phyloP scores from a whole-genome alignment of 2,888 invertebrate species.

The Mystacides longicornis region DNA sequence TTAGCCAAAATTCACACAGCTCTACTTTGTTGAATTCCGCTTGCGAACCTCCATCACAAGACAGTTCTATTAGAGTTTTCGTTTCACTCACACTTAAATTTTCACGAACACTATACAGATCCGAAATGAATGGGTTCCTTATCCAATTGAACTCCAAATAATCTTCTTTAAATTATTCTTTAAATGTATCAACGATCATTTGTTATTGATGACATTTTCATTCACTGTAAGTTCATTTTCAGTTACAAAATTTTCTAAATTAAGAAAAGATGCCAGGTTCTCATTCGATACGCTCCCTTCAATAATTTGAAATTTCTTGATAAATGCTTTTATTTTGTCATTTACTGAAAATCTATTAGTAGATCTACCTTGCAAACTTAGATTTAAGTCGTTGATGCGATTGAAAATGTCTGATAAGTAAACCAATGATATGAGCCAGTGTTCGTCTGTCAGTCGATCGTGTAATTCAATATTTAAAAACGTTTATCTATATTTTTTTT shows the following conservation, averaged over 20 bases:
- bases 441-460: neutral
- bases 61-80: no score
- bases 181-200: slow-evolving; percentile 5
- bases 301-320: slow-evolving; percentile 5
- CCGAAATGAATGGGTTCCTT: no score
- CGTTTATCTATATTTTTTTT: no score
- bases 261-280: slow-evolving; percentile 5
- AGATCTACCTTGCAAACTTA: slow-evolving; percentile 9
- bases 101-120: no score
- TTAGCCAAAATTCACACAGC: no score
- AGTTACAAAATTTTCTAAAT: slow-evolving; percentile 4
- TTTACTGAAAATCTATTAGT: slow-evolving; percentile 2
- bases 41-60: no score
- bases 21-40: no score
- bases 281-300: slow-evolving; percentile 4
- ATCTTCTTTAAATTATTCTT: neutral
- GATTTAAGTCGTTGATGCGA: neutral
- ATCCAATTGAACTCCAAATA: slow-evolving; percentile 5
- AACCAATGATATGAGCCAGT: neutral
- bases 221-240: slow-evolving; percentile 3
- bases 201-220: slow-evolving; percentile 4
- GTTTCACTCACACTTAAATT: no score
- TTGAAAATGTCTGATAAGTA: neutral
- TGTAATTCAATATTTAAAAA: neutral
- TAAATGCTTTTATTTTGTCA: slow-evolving; percentile 6